Evolutionary conservation across 2,113 vertebrate species (phyloP).

Genomic region (Proterorhinus semilunaris): DNA sequence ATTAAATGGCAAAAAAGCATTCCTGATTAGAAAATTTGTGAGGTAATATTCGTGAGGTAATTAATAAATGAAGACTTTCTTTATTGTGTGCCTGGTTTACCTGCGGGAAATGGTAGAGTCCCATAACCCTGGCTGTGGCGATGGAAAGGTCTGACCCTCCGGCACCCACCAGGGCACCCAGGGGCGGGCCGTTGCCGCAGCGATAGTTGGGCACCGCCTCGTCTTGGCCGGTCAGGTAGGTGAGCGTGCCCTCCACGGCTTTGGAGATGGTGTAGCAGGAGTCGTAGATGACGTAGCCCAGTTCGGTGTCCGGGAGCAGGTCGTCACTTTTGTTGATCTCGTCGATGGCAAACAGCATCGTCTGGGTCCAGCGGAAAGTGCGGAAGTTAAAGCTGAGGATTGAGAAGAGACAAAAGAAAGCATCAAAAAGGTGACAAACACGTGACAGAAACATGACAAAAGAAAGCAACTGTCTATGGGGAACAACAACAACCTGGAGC

Average conservation of each 20-base stretch:
- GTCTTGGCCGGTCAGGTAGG: slow-evolving; percentile 83
- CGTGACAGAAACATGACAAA: too few relatives aligned
- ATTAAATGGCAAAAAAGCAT: too few relatives aligned
- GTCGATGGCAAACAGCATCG: slow-evolving; percentile 83
- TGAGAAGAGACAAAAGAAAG: too few relatives aligned
- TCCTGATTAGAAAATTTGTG: too few relatives aligned
- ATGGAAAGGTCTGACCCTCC: slow-evolving; percentile 82
- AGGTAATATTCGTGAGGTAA: too few relatives aligned
- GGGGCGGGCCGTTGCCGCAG: slow-evolving; percentile 76
- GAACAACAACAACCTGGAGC: too few relatives aligned
- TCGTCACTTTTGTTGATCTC: slow-evolving; percentile 78
- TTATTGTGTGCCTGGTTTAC: slow-evolving; percentile 46
- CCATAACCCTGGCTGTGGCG: slow-evolving; percentile 82
- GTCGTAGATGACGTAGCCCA: slow-evolving; percentile 86
- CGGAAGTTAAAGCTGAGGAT: slow-evolving; percentile 82
- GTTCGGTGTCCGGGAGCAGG: slow-evolving; percentile 77
- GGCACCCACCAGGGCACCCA: slow-evolving; percentile 80
- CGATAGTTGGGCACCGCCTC: slow-evolving; percentile 84
- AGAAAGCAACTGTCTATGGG: too few relatives aligned
- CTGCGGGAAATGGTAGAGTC: slow-evolving; percentile 84
- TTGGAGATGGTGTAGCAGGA: slow-evolving; percentile 85
- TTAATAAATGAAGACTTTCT: too few relatives aligned
- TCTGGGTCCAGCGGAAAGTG: slow-evolving; percentile 83
- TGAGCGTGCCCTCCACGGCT: slow-evolving; percentile 80
- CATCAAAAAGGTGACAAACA: too few relatives aligned